Conservation (phyloP, 2,797 vertebrate genomes). For the Okamejei kenojei region DNA sequence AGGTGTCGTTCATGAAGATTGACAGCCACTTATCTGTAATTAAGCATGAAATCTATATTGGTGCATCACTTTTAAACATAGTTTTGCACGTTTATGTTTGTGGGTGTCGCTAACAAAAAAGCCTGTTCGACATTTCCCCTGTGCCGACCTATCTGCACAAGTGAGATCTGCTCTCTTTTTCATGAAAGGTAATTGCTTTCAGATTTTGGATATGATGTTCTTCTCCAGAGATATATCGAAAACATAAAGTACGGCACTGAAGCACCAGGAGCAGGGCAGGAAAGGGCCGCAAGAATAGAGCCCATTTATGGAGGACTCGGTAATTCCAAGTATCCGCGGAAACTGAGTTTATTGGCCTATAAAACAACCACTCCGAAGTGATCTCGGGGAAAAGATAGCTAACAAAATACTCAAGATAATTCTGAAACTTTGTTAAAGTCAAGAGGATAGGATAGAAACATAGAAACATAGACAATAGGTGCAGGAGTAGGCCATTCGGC, state of each 20-base stretch:
- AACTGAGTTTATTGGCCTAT: not conserved
- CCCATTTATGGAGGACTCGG: not conserved
- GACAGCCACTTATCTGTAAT: not conserved
- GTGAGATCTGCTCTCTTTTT: not conserved
- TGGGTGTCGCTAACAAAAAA: not conserved
- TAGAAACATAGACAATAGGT: too few species aligned
- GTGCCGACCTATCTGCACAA: not conserved
- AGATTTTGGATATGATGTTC: not conserved
- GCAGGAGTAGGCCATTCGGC: too few species aligned
- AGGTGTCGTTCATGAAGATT: not conserved
- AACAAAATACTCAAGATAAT: not conserved
- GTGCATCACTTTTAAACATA: not conserved
- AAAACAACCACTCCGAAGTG: not conserved
- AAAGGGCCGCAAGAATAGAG: not conserved
- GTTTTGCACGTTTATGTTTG: not conserved
- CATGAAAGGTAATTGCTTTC: not conserved
- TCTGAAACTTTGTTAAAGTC: not conserved
- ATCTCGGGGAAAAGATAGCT: not conserved
- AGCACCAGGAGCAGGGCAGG: not conserved
- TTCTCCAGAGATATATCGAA: not conserved
- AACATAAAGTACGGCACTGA: not conserved
- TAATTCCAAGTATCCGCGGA: not conserved
- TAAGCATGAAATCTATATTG: not conserved
- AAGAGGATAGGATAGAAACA: not conserved
- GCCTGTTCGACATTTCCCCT: not conserved